Percentiles rank a stretch among this genome's conserved stretches.
Conservation (phyloP, 1,140 invertebrate genomes). For the Macrosteles quadrilineatus region DNA sequence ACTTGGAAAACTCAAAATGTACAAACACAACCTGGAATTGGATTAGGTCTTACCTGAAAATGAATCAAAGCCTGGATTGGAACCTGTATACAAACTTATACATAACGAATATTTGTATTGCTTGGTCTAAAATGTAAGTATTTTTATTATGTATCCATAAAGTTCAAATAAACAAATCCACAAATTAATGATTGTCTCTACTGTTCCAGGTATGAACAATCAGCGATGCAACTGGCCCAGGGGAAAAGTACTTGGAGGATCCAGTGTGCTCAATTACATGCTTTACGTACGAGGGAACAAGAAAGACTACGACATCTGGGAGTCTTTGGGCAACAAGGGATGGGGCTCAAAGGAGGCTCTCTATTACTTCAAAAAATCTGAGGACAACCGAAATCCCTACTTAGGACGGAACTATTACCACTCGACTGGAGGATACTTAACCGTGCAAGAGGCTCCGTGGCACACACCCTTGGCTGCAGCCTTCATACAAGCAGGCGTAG, state of each 20-base stretch:
- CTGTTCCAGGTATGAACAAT: slow-evolving; percentile 74
- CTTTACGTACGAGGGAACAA: slow-evolving; percentile 92
- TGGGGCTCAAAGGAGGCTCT: slow-evolving; percentile 88
- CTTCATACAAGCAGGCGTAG: slow-evolving; percentile 85
- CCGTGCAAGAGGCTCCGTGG: slow-evolving; percentile 82
- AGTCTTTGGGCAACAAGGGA: slow-evolving; percentile 82
- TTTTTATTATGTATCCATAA: no score
- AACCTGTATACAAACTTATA: no score
- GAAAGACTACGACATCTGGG: slow-evolving; percentile 94
- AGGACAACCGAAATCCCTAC: slow-evolving; percentile 86
- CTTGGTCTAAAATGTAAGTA: no score
- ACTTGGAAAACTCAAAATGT: no score
- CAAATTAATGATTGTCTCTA: no score
- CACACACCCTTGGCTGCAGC: slow-evolving; percentile 79
- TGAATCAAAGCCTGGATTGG: no score
- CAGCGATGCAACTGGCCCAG: slow-evolving; percentile 85
- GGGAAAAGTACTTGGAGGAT: slow-evolving; percentile 78
- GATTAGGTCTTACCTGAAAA: no score
- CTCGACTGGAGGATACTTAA: slow-evolving; percentile 74
- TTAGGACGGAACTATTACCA: slow-evolving; percentile 75
- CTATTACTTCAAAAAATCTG: slow-evolving; percentile 91
- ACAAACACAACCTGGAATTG: no score
- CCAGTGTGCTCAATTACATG: slow-evolving; percentile 95
- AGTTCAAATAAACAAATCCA: no score
- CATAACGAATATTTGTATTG: no score